These are phyloP conservation scores for Morpho deidamia DNA, from an alignment of 2,888 invertebrate species.

Conservation along the genomic window DNA sequence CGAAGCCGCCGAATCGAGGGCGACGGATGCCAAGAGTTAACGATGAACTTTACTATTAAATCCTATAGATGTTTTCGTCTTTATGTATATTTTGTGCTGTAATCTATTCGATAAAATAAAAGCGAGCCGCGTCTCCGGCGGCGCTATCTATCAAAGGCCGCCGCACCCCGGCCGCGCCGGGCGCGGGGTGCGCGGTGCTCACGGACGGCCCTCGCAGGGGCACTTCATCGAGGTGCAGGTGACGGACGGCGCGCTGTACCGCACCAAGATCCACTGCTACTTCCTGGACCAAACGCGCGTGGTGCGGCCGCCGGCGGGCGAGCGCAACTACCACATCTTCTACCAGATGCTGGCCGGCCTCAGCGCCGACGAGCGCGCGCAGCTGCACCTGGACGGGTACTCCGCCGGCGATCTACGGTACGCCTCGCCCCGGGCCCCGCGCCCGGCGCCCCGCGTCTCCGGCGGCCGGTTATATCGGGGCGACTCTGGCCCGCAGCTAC, in stretches of 20 bases:
- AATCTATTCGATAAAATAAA: too few species aligned
- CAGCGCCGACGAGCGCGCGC: slow-evolving; percentile 89
- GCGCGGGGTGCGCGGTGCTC: too few species aligned
- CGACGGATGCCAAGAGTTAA: too few species aligned
- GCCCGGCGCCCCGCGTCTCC: too few species aligned
- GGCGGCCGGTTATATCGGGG: too few species aligned
- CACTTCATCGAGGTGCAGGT: slow-evolving; percentile 98
- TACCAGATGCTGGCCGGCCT: slow-evolving; percentile 96
- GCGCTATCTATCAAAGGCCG: too few species aligned
- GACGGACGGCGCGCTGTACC: slow-evolving; percentile 94
- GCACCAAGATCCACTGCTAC: slow-evolving; percentile 97
- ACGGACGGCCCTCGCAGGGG: slow-evolving; percentile 76
- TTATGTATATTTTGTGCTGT: too few species aligned
- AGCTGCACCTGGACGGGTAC: slow-evolving; percentile 92
- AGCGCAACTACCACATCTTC: slow-evolving; percentile 98
- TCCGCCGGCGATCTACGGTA: slow-evolving; percentile 87
- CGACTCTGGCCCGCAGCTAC: slow-evolving; percentile 65
- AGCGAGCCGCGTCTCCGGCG: too few species aligned
- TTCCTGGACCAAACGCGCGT: slow-evolving; percentile 96
- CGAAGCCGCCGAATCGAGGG: too few species aligned
- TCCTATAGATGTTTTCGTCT: too few species aligned
- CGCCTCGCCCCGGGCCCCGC: too few species aligned
- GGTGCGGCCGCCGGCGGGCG: slow-evolving; percentile 89
- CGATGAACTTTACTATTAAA: too few species aligned
- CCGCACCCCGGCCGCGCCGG: neutral